Conservation (phyloP, 2,888 invertebrate genomes). For the Noctua janthe region DNA sequence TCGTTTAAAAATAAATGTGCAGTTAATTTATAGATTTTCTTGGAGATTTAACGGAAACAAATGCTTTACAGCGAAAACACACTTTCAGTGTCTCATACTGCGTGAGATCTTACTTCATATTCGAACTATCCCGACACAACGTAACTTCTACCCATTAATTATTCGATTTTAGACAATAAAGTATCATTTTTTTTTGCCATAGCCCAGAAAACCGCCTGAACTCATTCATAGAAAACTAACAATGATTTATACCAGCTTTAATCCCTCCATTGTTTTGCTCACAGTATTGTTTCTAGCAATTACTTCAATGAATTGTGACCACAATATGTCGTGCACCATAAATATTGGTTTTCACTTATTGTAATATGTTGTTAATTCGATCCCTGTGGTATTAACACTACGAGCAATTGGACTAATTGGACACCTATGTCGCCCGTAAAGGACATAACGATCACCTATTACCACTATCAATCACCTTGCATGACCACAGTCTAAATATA, state of each 20-base stretch:
- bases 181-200: not conserved
- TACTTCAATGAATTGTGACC: conserved; percentile 3
- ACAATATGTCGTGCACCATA: conserved; percentile 9
- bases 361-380: conserved; percentile 24
- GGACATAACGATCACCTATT: conserved; percentile 22
- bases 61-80: not conserved
- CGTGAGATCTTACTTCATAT: not conserved
- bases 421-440: conserved; percentile 35
- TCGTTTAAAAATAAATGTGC: conserved; percentile 22
- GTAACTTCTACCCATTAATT: not conserved
- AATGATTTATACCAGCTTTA: not conserved
- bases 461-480: conserved; percentile 18
- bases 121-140: too few relatives aligned
- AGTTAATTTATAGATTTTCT: conserved; percentile 15
- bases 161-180: not conserved
- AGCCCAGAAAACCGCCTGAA: not conserved
- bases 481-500: conserved; percentile 29
- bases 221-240: conserved; percentile 8
- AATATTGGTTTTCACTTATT: conserved; percentile 18
- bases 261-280: conserved; percentile 24
- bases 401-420: conserved; percentile 48
- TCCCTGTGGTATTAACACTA: conserved; percentile 23
- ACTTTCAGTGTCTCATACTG: not conserved
- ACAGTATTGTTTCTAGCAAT: conserved; percentile 19
- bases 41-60: not conserved